Percentiles rank a stretch among this genome's conserved stretches.
Conservation (phyloP, 1,140 invertebrate genomes). For the Bombus balteatus region DNA sequence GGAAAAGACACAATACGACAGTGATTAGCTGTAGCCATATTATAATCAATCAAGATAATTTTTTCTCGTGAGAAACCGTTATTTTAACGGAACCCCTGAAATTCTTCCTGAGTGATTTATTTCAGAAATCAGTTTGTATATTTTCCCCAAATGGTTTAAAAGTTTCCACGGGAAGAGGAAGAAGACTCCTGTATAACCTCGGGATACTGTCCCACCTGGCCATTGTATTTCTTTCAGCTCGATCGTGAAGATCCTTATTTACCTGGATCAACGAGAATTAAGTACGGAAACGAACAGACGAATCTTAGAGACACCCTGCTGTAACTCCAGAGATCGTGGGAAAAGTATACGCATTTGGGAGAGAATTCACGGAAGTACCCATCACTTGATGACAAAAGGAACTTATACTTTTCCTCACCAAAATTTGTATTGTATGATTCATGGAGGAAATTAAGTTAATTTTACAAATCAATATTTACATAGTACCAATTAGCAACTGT, state of each 20-base stretch:
- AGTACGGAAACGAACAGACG: conserved; percentile 44
- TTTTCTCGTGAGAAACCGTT: conserved; percentile 24
- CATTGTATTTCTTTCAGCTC: conserved; percentile 43
- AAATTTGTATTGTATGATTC: background rate
- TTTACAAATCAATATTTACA: too few species aligned
- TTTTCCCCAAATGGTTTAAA: conserved; percentile 27
- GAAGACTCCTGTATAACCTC: conserved; percentile 10
- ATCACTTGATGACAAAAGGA: background rate
- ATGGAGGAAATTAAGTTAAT: background rate
- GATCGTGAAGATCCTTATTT: conserved; percentile 55
- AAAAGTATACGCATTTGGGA: conserved; percentile 38
- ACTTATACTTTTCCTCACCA: background rate
- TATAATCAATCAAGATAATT: too few species aligned
- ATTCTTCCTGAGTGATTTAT: conserved; percentile 47
- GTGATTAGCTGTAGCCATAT: too few species aligned
- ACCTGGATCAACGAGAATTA: conserved; percentile 59
- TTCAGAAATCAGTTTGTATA: conserved; percentile 47
- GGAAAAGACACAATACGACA: too few species aligned
- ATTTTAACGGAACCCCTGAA: background rate
- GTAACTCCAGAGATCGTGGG: conserved; percentile 55
- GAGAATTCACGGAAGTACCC: conserved; percentile 36
- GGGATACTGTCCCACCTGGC: conserved; percentile 51
- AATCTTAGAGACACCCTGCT: conserved; percentile 30
- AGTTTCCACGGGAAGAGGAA: conserved; percentile 8
- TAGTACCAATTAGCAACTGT: too few species aligned